Evolutionary conservation across 2,113 vertebrate species (phyloP), one percentile per base, ranked within the genome.

Genomic region (Corythaixoides concolor): DNA sequence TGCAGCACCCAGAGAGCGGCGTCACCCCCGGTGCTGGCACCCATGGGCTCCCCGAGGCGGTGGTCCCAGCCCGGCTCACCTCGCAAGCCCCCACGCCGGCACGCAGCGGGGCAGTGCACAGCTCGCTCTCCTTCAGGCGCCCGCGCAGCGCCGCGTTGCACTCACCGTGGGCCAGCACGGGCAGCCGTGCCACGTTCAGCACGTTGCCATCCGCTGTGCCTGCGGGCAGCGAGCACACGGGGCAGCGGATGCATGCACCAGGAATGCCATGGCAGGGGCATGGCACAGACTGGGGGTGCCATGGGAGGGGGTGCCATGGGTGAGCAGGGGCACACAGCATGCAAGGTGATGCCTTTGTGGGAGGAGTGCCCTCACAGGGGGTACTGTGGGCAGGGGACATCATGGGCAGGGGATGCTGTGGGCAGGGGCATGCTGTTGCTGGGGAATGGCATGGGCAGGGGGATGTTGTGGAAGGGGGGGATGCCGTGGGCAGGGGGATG

Each of bases 31-130:
- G 39, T 11, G n/a, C 62, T 4, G 4, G n/a, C 11, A 3, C 33
- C 32, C 28, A 2, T 2, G 0, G 2, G 47, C 35, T 58, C 50
- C 23, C 59, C 1, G 5, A 17, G 39, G 9, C 2, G 12, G 15
- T 1, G 1, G 17, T 18, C 37, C 52, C 35, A 1, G 8, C 56
- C 35, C 5, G 8, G 77, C 96, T 93, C 94, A 99, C 99, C 99
- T 99, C 99, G 14, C 99, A 99, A 68, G 99, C 99, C 2, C 99
- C 99, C 6, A 98, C 98, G 0, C 98, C 98, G 0, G 96, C 98
- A 5, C 95, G 88, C 93, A 99, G 97, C 0, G 98, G 97, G n/a
- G 87, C 93, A 0, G 99, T 99, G 96, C 99, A 99, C 98, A 99
- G 99, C 97, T 99, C 99, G 0, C 96, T 99, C 91, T 99, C 99